Evolutionary conservation across 1,140 invertebrate species (phyloP).

Genomic region (Bombus waltoni): DNA sequence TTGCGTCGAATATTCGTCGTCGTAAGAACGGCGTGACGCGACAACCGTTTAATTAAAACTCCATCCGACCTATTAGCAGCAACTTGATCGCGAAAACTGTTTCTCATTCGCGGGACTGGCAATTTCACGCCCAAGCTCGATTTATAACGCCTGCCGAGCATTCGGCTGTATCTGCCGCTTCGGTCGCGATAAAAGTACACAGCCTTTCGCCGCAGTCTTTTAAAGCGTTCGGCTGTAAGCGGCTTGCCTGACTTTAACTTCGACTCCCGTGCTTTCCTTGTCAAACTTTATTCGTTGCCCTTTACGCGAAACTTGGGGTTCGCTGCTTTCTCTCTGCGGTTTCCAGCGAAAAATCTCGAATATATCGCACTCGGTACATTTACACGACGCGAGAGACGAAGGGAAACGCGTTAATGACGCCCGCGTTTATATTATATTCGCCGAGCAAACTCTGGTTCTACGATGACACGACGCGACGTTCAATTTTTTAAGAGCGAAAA

Average conservation of each 20-base stretch:
- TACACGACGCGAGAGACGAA: too few species aligned
- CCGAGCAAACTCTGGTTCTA: too few species aligned
- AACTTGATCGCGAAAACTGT: slow-evolving; percentile 7
- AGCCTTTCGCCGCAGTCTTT: not conserved
- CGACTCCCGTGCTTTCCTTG: too few species aligned
- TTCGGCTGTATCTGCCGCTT: too few species aligned
- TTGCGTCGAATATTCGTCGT: not conserved
- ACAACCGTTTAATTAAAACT: slow-evolving; percentile 31
- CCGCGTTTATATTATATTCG: too few species aligned
- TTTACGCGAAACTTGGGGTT: too few species aligned
- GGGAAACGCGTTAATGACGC: too few species aligned
- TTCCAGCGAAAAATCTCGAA: not conserved
- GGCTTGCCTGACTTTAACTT: not conserved
- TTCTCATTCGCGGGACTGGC: slow-evolving; percentile 16
- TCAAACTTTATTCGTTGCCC: not conserved
- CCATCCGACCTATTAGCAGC: slow-evolving; percentile 26
- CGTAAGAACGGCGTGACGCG: not conserved
- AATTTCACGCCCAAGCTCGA: slow-evolving; percentile 14
- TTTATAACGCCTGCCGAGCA: slow-evolving; percentile 15
- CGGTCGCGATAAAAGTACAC: too few species aligned
- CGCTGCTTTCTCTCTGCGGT: too few species aligned
- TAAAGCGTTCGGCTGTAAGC: slow-evolving; percentile 16
- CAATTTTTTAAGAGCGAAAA: too few species aligned
- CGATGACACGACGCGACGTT: too few species aligned
- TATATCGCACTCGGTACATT: too few species aligned